Conservation (phyloP, 2,113 vertebrate species). For the Catharus minimus region DNA sequence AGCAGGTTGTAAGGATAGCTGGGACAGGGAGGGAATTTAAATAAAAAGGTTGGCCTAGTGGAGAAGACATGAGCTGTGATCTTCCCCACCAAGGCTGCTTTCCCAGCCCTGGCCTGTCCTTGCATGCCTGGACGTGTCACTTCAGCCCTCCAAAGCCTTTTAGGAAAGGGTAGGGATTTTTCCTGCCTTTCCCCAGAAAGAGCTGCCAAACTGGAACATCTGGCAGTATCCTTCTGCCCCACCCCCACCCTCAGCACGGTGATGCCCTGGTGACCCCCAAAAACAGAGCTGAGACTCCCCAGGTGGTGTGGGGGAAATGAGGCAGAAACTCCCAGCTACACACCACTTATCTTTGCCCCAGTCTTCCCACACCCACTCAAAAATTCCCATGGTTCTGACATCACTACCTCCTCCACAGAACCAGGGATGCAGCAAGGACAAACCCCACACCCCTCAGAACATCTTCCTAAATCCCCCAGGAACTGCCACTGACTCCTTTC, state of each 20-base stretch:
- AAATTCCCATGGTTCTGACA: not conserved
- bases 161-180: not conserved
- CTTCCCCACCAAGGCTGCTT: not conserved
- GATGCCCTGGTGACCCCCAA: not conserved
- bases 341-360: not conserved
- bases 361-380: not conserved
- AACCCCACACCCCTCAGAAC: not conserved
- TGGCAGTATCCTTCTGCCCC: not conserved
- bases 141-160: not conserved
- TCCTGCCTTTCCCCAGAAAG: not conserved
- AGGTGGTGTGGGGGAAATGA: not conserved
- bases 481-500: rapidly evolving
- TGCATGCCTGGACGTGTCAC: rapidly evolving
- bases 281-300: not conserved
- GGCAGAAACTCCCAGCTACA: not conserved
- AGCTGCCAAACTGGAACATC: not conserved
- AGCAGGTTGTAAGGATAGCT: not conserved
- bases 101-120: not conserved
- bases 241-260: rapidly evolving
- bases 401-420: rapidly evolving
- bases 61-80: not conserved
- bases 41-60: constrained; percentile 28
- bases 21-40: not conserved
- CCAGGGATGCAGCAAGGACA: not conserved
- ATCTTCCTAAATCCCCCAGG: not conserved